phyloP scores from a whole-genome alignment of 2,113 vertebrate species.

The Ciconia stormi region DNA sequence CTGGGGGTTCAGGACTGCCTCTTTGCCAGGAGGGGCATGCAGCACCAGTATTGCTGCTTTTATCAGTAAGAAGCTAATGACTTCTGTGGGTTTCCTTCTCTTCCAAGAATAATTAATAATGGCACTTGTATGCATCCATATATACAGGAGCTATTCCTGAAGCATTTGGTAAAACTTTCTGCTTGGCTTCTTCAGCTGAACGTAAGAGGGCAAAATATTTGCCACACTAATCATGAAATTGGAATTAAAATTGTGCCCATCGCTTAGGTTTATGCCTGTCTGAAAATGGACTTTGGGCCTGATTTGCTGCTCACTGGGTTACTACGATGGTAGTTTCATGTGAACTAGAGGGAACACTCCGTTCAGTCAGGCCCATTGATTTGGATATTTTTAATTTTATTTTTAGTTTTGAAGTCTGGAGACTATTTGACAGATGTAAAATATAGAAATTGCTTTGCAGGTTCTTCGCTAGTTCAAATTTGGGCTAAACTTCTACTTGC shows the following conservation, averaged over 20 bases:
- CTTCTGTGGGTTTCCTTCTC: neutral
- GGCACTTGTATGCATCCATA: neutral
- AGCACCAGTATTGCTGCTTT: neutral
- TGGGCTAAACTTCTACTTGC: neutral
- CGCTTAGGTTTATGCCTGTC: neutral
- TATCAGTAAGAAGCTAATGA: neutral
- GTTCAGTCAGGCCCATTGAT: neutral
- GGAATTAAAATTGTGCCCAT: neutral
- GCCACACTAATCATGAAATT: neutral
- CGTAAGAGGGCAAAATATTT: neutral
- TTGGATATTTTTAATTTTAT: neutral
- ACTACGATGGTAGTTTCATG: fast-evolving
- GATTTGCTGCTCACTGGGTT: neutral
- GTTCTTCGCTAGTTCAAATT: neutral
- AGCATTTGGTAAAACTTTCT: neutral
- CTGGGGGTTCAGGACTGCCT: neutral
- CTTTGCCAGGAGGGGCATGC: neutral
- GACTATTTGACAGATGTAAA: neutral
- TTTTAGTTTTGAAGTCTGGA: neutral
- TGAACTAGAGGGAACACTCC: neutral
- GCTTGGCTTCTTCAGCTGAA: neutral
- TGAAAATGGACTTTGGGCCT: neutral
- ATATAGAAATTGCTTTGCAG: neutral
- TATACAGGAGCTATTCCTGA: neutral
- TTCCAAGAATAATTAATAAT: neutral